A percentile compares a stretch with the other conserved stretches of the same genome.
Conservation (phyloP, 2,888 invertebrate species). For the Ischnus inquisitorius region DNA sequence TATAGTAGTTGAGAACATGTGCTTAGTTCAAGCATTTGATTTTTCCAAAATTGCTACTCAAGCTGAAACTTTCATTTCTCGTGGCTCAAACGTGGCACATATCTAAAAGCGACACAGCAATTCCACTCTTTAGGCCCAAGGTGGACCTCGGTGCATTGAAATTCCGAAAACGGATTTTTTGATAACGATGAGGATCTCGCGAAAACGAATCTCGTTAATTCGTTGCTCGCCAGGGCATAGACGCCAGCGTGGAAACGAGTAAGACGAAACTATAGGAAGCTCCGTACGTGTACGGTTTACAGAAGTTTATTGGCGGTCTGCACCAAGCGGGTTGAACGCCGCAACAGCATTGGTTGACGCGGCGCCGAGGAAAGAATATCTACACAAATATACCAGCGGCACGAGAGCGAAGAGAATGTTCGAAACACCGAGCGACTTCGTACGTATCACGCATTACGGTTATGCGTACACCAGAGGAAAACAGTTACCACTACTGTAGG, state of each 20-base stretch:
- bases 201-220: conserved; percentile 33
- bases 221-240: not conserved
- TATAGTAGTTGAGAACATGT: too few species aligned
- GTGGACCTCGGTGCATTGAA: not conserved
- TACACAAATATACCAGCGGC: not conserved
- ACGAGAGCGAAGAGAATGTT: not conserved
- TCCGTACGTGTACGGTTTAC: conserved; percentile 14
- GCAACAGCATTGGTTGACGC: conserved; percentile 37
- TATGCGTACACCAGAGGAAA: conserved; percentile 32
- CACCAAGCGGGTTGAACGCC: conserved; percentile 34
- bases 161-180: not conserved
- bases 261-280: not conserved
- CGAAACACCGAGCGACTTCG: not conserved
- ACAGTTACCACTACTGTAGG: conserved; percentile 16
- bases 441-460: conserved; percentile 6
- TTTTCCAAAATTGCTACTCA: not conserved
- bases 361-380: conserved; percentile 13
- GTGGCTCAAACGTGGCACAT: not conserved
- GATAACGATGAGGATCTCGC: conserved; percentile 3
- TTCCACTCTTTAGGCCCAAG: not conserved
- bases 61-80: not conserved
- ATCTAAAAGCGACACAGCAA: not conserved
- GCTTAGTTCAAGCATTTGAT: too few species aligned
- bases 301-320: conserved; percentile 51
- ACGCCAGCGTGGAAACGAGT: not conserved